Base-by-base conservation (phyloP, 2,797 vertebrate genomes). In the Loris lydekkerianus region DNA sequence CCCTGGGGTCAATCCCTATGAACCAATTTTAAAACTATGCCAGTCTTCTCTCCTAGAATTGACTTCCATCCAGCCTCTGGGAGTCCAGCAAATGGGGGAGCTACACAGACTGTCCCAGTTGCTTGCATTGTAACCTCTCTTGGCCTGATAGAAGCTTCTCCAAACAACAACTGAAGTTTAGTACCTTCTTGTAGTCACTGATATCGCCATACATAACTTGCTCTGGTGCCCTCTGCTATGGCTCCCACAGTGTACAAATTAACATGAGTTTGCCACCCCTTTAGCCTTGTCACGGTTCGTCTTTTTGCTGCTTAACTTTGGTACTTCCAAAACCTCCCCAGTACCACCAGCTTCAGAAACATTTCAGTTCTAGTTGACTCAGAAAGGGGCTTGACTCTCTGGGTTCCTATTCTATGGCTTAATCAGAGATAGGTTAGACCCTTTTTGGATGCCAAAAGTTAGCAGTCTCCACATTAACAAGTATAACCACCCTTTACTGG, bases 361-460 rank as follows among this genome's bases (percentile, higher is more conserved):
- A 2, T 85, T 86, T 94, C 21, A 83, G 78, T 27, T 78, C 53
- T 31, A 37, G 53, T 27, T 91, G 34, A 63, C 25, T 72, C 29
- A 20, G 53, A 34, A 93, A 97, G 73, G 49, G 40, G 6, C 89
- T 94, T 86, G 29, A 25, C 58, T 89, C 21, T 95, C 75, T 80
- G 18, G 49, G 23, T 90, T 75, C 73, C 20, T 86, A 5, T 37
- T 80, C 27, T 83, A 21, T 83, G n/a, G 34, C 60, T 70, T 89
- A 60, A 86, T 82, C 37, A 78, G 60, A 93, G n/a, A 76, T 69
- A 90, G 65, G 34, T 70, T 87, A 92, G 25, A 70, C 3, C 3
- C 15, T 34, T 92, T n/a, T 67, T 7, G n/a, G 27, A 3, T 89
- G 18, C 84, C 94, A 61, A 93, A 85, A 93, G 34, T 63, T 75